Evolutionary conservation across 2,888 invertebrate genomes (phyloP), one percentile per base, ranked within the genome.

Genomic region (Beris chalybata): DNA sequence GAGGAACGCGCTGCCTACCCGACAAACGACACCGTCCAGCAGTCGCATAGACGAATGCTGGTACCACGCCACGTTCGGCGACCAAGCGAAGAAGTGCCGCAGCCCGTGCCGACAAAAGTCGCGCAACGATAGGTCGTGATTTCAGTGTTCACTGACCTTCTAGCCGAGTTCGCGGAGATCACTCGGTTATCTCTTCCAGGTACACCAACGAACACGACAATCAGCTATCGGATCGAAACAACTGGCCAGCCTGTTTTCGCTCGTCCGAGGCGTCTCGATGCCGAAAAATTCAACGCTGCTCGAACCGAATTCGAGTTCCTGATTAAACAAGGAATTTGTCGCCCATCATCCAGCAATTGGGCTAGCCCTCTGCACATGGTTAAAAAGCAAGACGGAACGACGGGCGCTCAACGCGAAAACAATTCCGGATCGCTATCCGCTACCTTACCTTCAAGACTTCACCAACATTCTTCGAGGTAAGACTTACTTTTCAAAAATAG

Each of bases 191-290:
- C 44, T 44, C 2, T n/a, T 12, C n/a, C 9, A 12, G 50, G 50
- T 50, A 50, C 13, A 15, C 50, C n/a, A 11, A 50, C 50, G 11
- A 13, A 11, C 7, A 3, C 50, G 15, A 13, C 7, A 2, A 15
- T 50, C 13, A n/a, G 7, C 7, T 4, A 50, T 50, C 50, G 50
- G 7, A 50, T 50, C 50, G 50, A 50, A 50, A 50, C 50, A 13
- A 50, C 12, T 13, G 50, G 50, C n/a, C 50, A 50, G 15, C 50
- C 50, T 7, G 50, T 50, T 4, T 50, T n/a, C 50, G 50, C 50
- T 50, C 50, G 50, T 13, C 50, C 50, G 13, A 11, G 50, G 2
- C 50, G 50, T n/a, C 50, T 13, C 2, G n/a, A 12, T 13, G 2
- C 50, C 13, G 50, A 50, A 2, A 44, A 44, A n/a, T n/a, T 44